These are phyloP conservation scores for Troglohyphantes excavatus DNA, from an alignment of 2,888 invertebrate species.

Conservation along the genomic window DNA sequence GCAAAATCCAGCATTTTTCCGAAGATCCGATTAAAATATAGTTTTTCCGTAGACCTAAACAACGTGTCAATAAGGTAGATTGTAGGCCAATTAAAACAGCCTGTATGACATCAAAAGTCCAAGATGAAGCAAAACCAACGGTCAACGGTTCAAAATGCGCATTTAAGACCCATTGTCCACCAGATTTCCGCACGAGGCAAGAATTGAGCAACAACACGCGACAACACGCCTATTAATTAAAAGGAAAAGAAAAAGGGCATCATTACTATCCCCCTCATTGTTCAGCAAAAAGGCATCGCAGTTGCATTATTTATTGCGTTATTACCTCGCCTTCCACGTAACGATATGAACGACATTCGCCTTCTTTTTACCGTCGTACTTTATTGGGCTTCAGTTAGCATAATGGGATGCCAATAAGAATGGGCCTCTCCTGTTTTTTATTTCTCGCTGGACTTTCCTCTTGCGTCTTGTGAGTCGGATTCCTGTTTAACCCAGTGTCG, in stretches of 20 bases:
- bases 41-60: too few relatives aligned
- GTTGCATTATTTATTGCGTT: slow-evolving; percentile 54
- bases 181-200: slow-evolving; percentile 22
- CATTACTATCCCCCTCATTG: slow-evolving; percentile 70
- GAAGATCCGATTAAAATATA: too few relatives aligned
- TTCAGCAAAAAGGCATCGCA: slow-evolving; percentile 48
- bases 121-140: background rate
- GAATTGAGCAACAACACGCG: slow-evolving; percentile 61
- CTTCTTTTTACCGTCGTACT: background rate
- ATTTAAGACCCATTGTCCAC: slow-evolving; percentile 22
- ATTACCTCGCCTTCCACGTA: slow-evolving; percentile 36
- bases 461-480: slow-evolving; percentile 25
- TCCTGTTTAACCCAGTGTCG: background rate
- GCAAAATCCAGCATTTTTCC: too few relatives aligned
- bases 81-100: too few relatives aligned
- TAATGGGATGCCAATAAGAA: slow-evolving; percentile 31
- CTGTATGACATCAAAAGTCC: too few relatives aligned
- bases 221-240: slow-evolving; percentile 61
- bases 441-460: slow-evolving; percentile 15
- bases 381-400: slow-evolving; percentile 26
- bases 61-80: too few relatives aligned
- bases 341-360: slow-evolving; percentile 16
- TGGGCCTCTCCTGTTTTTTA: slow-evolving; percentile 6
- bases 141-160: slow-evolving; percentile 29
- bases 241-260: slow-evolving; percentile 44